Percentiles rank a stretch among this genome's conserved stretches.
These are phyloP conservation scores for Semnornis frantzii DNA, from an alignment of 2,113 vertebrate genomes.

Conservation along the genomic window DNA sequence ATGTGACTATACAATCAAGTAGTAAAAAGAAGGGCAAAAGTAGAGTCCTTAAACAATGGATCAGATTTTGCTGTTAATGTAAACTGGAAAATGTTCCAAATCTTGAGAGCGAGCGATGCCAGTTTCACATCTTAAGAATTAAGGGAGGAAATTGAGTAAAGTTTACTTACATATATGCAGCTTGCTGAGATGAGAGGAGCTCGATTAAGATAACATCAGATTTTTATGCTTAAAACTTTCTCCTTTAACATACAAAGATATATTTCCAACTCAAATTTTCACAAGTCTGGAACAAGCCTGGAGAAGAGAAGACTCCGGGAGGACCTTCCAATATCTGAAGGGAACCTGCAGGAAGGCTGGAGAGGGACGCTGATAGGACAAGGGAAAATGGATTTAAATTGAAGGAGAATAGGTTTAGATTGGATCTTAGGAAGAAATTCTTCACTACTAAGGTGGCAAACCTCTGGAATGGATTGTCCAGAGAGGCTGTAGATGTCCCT, in stretches of 20 bases:
- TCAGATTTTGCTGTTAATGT: background rate
- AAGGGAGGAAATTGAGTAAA: background rate
- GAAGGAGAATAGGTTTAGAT: too few relatives aligned
- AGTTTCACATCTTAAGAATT: background rate
- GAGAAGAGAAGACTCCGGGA: too few relatives aligned
- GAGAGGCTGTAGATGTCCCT: too few relatives aligned
- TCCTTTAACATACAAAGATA: background rate
- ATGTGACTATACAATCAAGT: background rate
- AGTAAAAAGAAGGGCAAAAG: background rate
- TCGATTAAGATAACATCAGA: background rate
- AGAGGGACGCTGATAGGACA: too few relatives aligned
- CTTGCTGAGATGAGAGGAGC: background rate
- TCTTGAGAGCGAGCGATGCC: background rate
- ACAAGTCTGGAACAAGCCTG: background rate
- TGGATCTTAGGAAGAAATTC: too few relatives aligned
- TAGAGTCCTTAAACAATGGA: background rate
- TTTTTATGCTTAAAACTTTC: background rate
- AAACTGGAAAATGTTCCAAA: background rate
- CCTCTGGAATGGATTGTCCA: too few relatives aligned
- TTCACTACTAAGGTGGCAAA: too few relatives aligned
- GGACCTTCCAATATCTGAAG: too few relatives aligned
- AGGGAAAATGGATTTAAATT: too few relatives aligned
- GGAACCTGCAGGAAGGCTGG: too few relatives aligned
- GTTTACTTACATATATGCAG: background rate
- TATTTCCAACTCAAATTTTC: background rate